Percentiles rank a stretch among this genome's conserved stretches.
Evolutionary conservation across 1,140 invertebrate species (phyloP).

Genomic region (Ceratoteleas bidentatus): DNA sequence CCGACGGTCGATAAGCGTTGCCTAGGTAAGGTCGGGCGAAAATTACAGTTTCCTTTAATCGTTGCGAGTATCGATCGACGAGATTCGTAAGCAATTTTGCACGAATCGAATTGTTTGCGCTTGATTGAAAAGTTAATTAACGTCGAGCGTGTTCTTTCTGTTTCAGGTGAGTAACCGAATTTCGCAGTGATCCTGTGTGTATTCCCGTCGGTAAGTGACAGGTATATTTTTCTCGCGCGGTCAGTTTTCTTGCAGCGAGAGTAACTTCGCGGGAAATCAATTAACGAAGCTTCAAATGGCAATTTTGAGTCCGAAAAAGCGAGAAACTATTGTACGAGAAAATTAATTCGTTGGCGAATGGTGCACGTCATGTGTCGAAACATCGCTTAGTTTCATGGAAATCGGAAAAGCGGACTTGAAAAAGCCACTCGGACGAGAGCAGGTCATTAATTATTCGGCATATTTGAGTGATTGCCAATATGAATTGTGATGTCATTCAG

Average conservation of each 20-base stretch:
- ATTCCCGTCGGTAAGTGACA: conserved; percentile 5
- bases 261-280: background rate
- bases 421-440: conserved; percentile 20
- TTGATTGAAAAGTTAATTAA: background rate
- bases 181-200: background rate
- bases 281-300: background rate
- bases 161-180: conserved; percentile 33
- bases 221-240: background rate
- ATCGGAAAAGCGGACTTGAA: conserved; percentile 24
- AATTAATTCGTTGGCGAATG: conserved; percentile 17
- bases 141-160: conserved; percentile 4
- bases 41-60: background rate
- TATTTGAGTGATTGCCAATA: conserved; percentile 47
- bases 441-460: conserved; percentile 37
- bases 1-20: background rate
- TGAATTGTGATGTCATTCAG: conserved; percentile 35
- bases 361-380: conserved; percentile 38
- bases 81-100: background rate
- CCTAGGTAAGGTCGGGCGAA: background rate
- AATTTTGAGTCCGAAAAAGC: background rate
- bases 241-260: background rate
- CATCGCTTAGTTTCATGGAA: conserved; percentile 49
- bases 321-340: background rate
- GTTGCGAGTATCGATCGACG: background rate
- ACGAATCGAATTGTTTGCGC: too few relatives aligned